Conservation (phyloP, 2,888 invertebrate genomes). For the Camptogramma bilineatum region DNA sequence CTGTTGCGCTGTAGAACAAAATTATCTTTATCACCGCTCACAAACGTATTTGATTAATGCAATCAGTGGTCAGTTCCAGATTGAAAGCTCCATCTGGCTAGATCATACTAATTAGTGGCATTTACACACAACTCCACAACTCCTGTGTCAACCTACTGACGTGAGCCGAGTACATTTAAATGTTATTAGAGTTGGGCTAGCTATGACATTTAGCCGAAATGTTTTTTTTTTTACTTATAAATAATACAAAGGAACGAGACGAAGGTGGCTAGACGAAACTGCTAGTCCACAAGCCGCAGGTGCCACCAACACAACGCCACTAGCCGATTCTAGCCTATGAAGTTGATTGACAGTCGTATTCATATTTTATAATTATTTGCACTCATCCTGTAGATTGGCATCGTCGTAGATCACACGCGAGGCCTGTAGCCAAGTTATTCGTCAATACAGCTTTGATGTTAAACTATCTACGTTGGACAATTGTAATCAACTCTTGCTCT, state of each 20-base stretch:
- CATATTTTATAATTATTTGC: not conserved
- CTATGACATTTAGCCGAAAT: too few relatives aligned
- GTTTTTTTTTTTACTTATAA: too few relatives aligned
- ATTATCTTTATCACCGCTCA: not conserved
- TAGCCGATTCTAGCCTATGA: too few relatives aligned
- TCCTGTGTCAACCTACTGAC: not conserved
- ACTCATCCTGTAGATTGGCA: slow-evolving; percentile 51
- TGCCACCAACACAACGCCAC: too few relatives aligned
- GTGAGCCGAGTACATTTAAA: too few relatives aligned
- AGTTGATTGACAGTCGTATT: too few relatives aligned
- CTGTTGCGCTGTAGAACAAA: too few relatives aligned
- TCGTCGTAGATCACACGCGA: slow-evolving; percentile 47
- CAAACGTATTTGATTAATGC: slow-evolving; percentile 6
- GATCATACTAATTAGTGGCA: slow-evolving; percentile 11
- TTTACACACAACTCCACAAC: not conserved
- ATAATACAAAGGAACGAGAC: too few relatives aligned
- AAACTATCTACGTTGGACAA: not conserved
- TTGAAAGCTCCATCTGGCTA: not conserved
- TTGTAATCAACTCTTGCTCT: not conserved
- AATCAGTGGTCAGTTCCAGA: slow-evolving; percentile 11
- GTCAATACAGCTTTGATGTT: slow-evolving; percentile 35
- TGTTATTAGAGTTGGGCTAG: too few relatives aligned
- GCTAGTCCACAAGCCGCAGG: too few relatives aligned
- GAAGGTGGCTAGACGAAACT: too few relatives aligned
- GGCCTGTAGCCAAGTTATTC: slow-evolving; percentile 60